phyloP scores from a whole-genome alignment of 2,888 invertebrate genomes.

The Perdita meconis region DNA sequence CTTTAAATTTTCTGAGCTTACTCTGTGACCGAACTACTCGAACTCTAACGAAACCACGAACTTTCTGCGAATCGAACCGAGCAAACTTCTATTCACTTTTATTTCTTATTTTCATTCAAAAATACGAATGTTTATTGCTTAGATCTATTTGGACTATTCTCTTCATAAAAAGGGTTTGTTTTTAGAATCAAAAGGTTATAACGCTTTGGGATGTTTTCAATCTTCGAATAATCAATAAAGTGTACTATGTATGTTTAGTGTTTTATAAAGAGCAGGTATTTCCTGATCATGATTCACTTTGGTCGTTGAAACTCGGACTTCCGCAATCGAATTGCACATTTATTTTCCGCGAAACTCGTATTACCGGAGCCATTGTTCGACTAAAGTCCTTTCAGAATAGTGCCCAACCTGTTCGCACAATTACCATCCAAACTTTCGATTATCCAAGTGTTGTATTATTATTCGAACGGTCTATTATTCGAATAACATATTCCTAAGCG shows the following conservation, averaged over 20 bases:
- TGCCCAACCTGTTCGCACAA: conserved; percentile 31
- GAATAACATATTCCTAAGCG: conserved; percentile 21
- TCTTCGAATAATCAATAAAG: neutral
- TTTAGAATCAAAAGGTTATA: too few species aligned
- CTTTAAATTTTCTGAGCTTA: neutral
- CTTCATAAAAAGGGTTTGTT: too few species aligned
- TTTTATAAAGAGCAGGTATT: neutral
- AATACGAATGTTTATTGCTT: neutral
- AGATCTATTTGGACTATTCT: too few species aligned
- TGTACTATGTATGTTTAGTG: neutral
- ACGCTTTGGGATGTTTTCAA: too few species aligned
- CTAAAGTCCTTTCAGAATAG: conserved; percentile 26
- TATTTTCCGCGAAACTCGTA: conserved; percentile 32
- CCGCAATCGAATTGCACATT: conserved; percentile 20
- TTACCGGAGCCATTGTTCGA: conserved; percentile 37
- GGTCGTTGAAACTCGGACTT: conserved; percentile 8
- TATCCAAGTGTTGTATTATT: conserved; percentile 33
- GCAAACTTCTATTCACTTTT: conserved; percentile 1
- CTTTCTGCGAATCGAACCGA: neutral
- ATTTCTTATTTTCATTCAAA: neutral
- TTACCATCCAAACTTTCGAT: conserved; percentile 33
- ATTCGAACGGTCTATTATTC: conserved; percentile 42
- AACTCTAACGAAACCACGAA: conserved; percentile 16
- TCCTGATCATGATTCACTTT: too few species aligned
- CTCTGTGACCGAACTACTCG: conserved; percentile 13